Evolutionary conservation across 2,113 vertebrate genomes (phyloP).

Genomic region (Oreocharis arfaki): DNA sequence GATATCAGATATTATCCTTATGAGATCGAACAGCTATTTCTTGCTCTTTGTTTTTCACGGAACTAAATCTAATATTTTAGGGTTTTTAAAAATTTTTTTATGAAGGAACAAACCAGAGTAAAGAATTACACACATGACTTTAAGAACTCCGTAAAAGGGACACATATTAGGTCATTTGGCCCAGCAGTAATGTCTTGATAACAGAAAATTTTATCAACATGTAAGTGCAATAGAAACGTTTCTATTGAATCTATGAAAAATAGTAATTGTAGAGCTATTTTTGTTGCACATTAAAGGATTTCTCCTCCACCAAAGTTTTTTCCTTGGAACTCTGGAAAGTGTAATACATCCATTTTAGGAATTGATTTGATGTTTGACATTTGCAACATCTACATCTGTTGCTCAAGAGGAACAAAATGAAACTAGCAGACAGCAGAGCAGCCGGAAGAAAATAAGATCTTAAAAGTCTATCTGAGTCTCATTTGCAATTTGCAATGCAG

Average conservation of each 20-base stretch:
- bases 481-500: neutral
- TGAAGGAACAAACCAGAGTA: neutral
- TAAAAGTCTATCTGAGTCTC: neutral
- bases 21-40: neutral
- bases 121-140: neutral
- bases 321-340: neutral
- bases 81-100: too few relatives aligned
- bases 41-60: neutral
- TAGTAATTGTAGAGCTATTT: neutral
- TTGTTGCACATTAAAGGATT: neutral
- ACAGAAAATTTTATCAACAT: neutral
- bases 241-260: neutral
- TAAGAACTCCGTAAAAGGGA: neutral
- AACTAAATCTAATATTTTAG: neutral
- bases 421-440: neutral
- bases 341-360: neutral
- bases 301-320: neutral
- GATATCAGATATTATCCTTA: neutral
- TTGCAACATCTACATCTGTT: neutral
- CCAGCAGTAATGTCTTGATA: neutral
- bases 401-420: neutral
- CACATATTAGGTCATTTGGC: neutral
- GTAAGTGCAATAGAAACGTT: neutral
- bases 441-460: neutral
- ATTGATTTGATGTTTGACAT: neutral